A percentile compares a stretch with the other conserved stretches of the same genome.
phyloP scores from a whole-genome alignment of 1,140 invertebrate species.

The Drosophila gunungcola region DNA sequence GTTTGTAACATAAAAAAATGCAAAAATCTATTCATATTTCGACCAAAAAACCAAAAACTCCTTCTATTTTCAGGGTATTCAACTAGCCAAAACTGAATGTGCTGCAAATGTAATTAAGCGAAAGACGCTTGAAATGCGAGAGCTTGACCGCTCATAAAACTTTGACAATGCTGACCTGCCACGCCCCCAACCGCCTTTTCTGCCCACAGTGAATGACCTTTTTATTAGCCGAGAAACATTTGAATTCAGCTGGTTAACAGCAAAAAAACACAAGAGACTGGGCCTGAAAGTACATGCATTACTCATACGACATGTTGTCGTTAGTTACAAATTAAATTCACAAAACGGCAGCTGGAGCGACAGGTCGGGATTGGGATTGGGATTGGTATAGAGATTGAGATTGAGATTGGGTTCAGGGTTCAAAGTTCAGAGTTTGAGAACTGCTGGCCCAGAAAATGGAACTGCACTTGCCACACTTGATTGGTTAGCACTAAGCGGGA shows the following conservation, averaged over 20 bases:
- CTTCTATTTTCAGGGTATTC: neutral
- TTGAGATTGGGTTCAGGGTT: neutral
- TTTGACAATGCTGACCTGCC: constrained; percentile 43
- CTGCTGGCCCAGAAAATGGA: constrained; percentile 21
- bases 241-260: constrained; percentile 4
- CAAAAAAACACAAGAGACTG: neutral
- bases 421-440: neutral
- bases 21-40: too few species aligned
- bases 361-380: neutral
- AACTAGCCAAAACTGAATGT: constrained; percentile 2
- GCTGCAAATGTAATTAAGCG: constrained; percentile 58
- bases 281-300: constrained; percentile 37
- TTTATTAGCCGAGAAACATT: constrained; percentile 38
- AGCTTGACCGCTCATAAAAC: constrained; percentile 51
- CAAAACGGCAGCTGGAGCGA: constrained; percentile 10
- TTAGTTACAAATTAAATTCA: constrained; percentile 47
- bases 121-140: constrained; percentile 63
- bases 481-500: constrained; percentile 72
- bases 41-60: too few species aligned
- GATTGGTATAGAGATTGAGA: neutral
- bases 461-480: constrained; percentile 58
- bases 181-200: neutral
- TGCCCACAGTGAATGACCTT: constrained; percentile 14
- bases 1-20: too few species aligned
- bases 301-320: constrained; percentile 54